These are phyloP conservation scores for Ischnura elegans DNA, from an alignment of 2,888 invertebrate species.

Conservation along the genomic window DNA sequence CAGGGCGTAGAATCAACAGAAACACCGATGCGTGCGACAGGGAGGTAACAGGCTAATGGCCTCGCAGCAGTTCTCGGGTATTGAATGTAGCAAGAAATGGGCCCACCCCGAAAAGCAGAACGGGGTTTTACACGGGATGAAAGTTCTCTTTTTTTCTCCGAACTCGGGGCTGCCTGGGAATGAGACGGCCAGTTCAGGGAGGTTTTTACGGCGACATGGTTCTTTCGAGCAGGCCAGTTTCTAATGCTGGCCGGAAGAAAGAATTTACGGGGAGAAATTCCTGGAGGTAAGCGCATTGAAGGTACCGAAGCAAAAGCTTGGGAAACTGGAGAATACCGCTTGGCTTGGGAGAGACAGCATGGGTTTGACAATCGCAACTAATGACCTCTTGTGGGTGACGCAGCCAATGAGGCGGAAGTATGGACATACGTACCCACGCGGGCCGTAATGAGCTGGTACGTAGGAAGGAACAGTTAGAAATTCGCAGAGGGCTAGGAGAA, in stretches of 20 bases:
- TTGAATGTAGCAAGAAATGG: not conserved
- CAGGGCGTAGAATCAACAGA: not conserved
- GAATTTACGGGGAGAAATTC: not conserved
- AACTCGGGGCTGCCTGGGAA: not conserved
- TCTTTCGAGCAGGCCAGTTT: not conserved
- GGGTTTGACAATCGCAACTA: not conserved
- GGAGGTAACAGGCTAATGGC: no score
- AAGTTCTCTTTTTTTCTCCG: not conserved
- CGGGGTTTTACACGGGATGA: not conserved
- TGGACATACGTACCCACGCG: not conserved
- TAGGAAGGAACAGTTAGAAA: not conserved
- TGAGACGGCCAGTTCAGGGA: not conserved
- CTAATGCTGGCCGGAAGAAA: not conserved
- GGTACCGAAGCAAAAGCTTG: not conserved
- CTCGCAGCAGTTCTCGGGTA: not conserved
- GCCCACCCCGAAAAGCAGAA: not conserved
- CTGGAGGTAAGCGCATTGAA: not conserved
- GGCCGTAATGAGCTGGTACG: not conserved
- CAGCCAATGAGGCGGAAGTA: not conserved
- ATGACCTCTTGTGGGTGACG: not conserved
- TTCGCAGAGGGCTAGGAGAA: not conserved
- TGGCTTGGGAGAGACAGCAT: not conserved
- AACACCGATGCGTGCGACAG: not conserved
- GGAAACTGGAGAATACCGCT: not conserved
- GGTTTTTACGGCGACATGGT: constrained; percentile 13